Percentiles rank a stretch among this genome's conserved stretches.
Evolutionary conservation across 2,888 invertebrate genomes (phyloP).

Genomic region (Fragum fragum): DNA sequence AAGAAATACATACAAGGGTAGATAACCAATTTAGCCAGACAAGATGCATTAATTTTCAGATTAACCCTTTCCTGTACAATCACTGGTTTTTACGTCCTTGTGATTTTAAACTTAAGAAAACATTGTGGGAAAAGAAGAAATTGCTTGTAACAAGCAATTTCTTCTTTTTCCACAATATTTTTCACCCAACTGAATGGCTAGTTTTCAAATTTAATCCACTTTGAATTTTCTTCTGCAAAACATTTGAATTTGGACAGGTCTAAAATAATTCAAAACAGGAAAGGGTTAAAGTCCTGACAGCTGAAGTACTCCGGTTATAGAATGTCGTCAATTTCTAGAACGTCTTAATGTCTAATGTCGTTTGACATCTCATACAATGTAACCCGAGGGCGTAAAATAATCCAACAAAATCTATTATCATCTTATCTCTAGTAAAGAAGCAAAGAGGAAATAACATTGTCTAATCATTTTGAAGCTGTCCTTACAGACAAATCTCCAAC

Average conservation of each 20-base stretch:
- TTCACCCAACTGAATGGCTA: too few species aligned
- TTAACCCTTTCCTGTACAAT: too few species aligned
- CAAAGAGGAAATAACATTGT: constrained; percentile 26
- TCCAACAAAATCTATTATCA: constrained; percentile 54
- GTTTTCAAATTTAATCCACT: too few species aligned
- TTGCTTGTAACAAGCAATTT: too few species aligned
- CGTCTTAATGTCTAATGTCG: constrained; percentile 62
- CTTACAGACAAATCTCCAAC: background rate
- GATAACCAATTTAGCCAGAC: constrained; percentile 11
- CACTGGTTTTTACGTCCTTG: too few species aligned
- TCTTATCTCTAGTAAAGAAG: constrained; percentile 25
- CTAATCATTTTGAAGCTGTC: constrained; percentile 12
- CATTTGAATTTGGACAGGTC: too few species aligned
- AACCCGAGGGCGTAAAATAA: constrained; percentile 48
- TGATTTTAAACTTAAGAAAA: too few species aligned
- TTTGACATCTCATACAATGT: constrained; percentile 58
- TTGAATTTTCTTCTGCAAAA: too few species aligned
- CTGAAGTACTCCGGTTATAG: constrained; percentile 54
- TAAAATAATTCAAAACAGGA: too few species aligned
- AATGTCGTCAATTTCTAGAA: constrained; percentile 56
- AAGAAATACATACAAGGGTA: background rate
- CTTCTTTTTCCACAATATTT: too few species aligned
- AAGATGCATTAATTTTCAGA: constrained; percentile 51
- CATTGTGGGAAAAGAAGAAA: too few species aligned
- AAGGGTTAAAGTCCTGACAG: constrained; percentile 51